These are phyloP conservation scores for Chaetoderma sp. DNA, from an alignment of 2,888 invertebrate genomes.

Conservation along the genomic window DNA sequence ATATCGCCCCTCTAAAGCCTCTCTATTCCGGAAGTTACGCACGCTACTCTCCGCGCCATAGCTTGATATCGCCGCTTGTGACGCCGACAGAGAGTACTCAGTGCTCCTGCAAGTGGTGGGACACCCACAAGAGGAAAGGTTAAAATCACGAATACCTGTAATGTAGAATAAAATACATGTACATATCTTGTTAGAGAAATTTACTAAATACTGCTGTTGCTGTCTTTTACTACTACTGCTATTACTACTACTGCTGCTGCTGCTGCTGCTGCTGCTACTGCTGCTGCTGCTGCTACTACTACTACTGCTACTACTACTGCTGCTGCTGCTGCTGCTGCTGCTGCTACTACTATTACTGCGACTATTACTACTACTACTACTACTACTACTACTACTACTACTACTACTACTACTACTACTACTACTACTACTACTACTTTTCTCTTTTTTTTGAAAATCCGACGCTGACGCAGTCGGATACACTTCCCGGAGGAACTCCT, in stretches of 20 bases:
- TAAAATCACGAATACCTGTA: no score
- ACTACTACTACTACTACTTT: not conserved
- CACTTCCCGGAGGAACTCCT: no score
- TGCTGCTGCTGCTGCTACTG: not conserved
- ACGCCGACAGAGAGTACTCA: not conserved
- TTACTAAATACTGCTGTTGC: no score
- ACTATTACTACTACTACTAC: not conserved
- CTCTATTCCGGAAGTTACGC: not conserved
- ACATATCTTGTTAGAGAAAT: no score
- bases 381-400: not conserved
- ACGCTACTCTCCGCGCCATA: constrained; percentile 6
- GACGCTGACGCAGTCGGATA: no score
- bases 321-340: not conserved
- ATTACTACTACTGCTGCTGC: not conserved
- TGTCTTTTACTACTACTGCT: not conserved
- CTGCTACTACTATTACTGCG: not conserved
- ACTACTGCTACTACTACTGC: not conserved
- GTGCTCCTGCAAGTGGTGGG: not conserved
- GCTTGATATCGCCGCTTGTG: constrained; percentile 3
- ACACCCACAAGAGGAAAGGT: no score
- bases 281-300: not conserved
- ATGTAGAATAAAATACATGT: no score
- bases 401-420: not conserved
- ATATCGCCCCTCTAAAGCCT: not conserved
- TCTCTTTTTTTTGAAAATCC: no score